phyloP scores from a whole-genome alignment of 2,797 vertebrate species.

The Chelonia mydas region DNA sequence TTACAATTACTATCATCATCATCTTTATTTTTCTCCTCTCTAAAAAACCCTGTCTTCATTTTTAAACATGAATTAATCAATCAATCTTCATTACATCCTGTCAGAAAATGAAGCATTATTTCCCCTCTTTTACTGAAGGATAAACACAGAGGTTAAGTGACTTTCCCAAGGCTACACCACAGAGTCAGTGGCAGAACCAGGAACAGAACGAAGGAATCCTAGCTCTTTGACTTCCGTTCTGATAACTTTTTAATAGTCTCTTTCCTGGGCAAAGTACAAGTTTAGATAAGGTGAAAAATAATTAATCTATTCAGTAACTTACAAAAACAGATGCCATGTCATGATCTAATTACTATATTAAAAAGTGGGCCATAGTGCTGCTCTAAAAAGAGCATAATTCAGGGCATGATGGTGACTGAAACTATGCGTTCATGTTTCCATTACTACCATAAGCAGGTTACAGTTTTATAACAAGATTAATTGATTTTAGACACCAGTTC shows the following conservation, averaged over 20 bases:
- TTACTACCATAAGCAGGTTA: neutral
- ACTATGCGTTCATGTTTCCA: neutral
- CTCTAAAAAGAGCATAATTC: neutral
- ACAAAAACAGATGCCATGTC: neutral
- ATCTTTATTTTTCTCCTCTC: neutral
- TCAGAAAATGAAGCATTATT: neutral
- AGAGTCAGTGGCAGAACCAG: neutral
- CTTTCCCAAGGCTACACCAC: neutral
- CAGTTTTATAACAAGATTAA: neutral
- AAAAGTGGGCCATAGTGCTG: neutral
- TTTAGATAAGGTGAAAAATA: neutral
- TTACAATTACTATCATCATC: neutral
- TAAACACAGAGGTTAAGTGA: neutral
- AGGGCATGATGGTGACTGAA: neutral
- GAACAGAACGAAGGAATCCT: neutral
- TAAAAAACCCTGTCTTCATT: neutral
- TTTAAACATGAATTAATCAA: neutral
- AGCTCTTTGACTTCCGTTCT: neutral
- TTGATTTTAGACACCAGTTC: neutral
- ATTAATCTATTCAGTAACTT: neutral
- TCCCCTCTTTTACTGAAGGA: neutral
- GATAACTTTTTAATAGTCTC: neutral
- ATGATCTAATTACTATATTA: neutral
- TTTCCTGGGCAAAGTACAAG: neutral
- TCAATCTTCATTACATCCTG: neutral